These are phyloP conservation scores for Grapholita molesta DNA, from an alignment of 1,140 invertebrate genomes.

Conservation along the genomic window DNA sequence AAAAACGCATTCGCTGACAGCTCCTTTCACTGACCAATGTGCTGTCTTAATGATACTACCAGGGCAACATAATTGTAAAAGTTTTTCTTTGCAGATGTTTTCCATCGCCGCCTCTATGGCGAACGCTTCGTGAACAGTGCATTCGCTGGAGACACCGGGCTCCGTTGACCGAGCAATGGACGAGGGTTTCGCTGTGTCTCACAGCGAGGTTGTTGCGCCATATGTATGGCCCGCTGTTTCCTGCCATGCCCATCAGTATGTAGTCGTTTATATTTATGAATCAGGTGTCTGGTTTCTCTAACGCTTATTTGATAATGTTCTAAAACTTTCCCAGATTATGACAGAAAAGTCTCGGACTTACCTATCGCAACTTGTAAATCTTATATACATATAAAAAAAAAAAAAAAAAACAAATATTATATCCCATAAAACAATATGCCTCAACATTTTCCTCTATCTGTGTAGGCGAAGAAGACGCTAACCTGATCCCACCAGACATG, in stretches of 20 bases:
- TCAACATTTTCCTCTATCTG: not conserved
- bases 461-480: slow-evolving; percentile 90
- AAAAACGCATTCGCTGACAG: no score
- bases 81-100: slow-evolving; percentile 84
- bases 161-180: slow-evolving; percentile 96
- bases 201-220: slow-evolving; percentile 90
- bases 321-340: no score
- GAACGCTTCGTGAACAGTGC: slow-evolving; percentile 95
- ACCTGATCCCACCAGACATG: slow-evolving; percentile 90
- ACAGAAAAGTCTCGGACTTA: no score
- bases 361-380: no score
- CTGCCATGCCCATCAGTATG: slow-evolving; percentile 90
- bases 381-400: no score
- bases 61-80: no score
- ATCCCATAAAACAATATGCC: not conserved
- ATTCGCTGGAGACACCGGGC: slow-evolving; percentile 95
- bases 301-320: no score
- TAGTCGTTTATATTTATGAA: slow-evolving; percentile 24
- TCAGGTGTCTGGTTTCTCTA: no score
- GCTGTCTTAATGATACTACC: no score
- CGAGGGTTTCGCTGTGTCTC: slow-evolving; percentile 93
- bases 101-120: slow-evolving; percentile 96
- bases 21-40: no score
- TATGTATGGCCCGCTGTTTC: slow-evolving; percentile 94
- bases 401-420: not conserved